Conservation (phyloP, 2,888 invertebrate genomes). For the Oxycera nigricornis region DNA sequence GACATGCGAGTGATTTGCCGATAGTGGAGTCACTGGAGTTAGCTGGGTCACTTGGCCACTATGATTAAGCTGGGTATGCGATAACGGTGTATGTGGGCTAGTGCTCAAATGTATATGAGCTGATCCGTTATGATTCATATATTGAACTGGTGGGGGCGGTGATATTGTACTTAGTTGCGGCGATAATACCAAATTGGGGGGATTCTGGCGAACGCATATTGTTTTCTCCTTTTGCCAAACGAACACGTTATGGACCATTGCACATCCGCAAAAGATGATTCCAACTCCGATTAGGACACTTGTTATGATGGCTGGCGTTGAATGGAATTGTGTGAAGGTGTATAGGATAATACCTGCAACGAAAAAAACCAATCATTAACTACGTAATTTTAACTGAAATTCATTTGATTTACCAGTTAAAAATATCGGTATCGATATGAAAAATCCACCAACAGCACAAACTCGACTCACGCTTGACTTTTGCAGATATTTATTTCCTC, state of each 20-base stretch:
- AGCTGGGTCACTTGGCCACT: constrained; percentile 50
- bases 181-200: constrained; percentile 58
- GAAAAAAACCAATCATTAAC: neutral
- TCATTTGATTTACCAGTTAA: constrained; percentile 73
- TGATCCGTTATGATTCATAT: constrained; percentile 48
- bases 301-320: constrained; percentile 89
- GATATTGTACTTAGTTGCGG: constrained; percentile 52
- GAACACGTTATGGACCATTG: constrained; percentile 94
- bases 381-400: neutral
- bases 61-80: constrained; percentile 49
- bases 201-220: constrained; percentile 70
- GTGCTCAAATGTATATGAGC: constrained; percentile 45
- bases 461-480: constrained; percentile 90
- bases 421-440: constrained; percentile 93
- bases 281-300: constrained; percentile 90
- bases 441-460: constrained; percentile 92
- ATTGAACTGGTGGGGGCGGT: constrained; percentile 50
- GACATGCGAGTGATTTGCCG: constrained; percentile 62
- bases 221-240: constrained; percentile 93
- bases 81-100: constrained; percentile 48
- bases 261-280: constrained; percentile 89
- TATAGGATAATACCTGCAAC: constrained; percentile 86
- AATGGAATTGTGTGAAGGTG: constrained; percentile 91
- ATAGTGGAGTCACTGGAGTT: constrained; percentile 61
- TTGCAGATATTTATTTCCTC: constrained; percentile 89